These are phyloP conservation scores for Toxonevra muliebris DNA, from an alignment of 2,888 invertebrate species.

Conservation along the genomic window DNA sequence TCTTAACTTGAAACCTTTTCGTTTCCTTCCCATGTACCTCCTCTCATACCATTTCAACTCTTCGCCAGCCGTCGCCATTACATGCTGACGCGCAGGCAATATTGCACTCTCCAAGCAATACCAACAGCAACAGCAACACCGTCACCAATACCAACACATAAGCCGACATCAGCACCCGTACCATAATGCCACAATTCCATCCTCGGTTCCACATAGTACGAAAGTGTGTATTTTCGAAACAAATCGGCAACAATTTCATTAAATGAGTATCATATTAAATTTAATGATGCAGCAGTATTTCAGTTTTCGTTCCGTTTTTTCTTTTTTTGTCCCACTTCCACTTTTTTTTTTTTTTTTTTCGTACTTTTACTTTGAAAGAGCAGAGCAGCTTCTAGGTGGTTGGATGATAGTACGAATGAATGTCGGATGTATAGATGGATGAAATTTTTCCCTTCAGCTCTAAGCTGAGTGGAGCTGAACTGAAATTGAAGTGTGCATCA, in stretches of 20 bases:
- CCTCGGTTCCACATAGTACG: slow-evolving; percentile 26
- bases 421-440: slow-evolving; percentile 39
- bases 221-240: slow-evolving; percentile 65
- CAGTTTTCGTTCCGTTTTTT: slow-evolving; percentile 60
- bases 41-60: slow-evolving; percentile 31
- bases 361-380: neutral
- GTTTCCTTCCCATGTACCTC: neutral
- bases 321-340: slow-evolving; percentile 35
- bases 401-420: too few relatives aligned
- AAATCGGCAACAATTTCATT: slow-evolving; percentile 67
- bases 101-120: slow-evolving; percentile 11
- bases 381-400: too few relatives aligned
- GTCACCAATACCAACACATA: slow-evolving; percentile 24
- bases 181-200: neutral
- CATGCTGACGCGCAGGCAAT: slow-evolving; percentile 42
- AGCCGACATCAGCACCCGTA: slow-evolving; percentile 27
- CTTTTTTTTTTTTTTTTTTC: slow-evolving; percentile 18
- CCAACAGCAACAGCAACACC: slow-evolving; percentile 11
- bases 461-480: slow-evolving; percentile 14
- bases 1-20: slow-evolving; percentile 35
- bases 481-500: slow-evolving; percentile 43
- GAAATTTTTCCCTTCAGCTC: slow-evolving; percentile 45
- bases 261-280: slow-evolving; percentile 67
- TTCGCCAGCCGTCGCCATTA: slow-evolving; percentile 44
- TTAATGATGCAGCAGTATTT: slow-evolving; percentile 67